Percentiles rank a stretch among this genome's conserved stretches.
Evolutionary conservation across 2,113 vertebrate genomes (phyloP).

Genomic region (Oriolus oriolus): DNA sequence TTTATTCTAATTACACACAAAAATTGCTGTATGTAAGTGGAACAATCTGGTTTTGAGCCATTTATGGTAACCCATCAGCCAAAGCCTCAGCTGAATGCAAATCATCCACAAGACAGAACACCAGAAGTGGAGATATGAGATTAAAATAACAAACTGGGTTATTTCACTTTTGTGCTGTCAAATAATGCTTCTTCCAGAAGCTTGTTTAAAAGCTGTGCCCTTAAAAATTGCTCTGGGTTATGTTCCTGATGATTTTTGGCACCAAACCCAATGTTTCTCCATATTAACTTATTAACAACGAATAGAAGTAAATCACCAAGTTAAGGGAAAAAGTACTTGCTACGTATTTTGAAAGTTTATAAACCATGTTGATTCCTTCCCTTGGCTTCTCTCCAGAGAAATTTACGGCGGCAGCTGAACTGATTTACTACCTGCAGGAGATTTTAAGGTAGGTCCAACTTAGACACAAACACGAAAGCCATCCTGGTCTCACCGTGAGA

Average conservation of each 20-base stretch:
- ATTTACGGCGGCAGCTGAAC: background rate
- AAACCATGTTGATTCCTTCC: slow-evolving; percentile 35
- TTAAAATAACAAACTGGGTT: slow-evolving; percentile 54
- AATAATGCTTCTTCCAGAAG: slow-evolving; percentile 67
- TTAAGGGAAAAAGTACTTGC: slow-evolving; percentile 31
- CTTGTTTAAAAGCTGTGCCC: slow-evolving; percentile 64
- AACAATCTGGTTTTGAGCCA: slow-evolving; percentile 19
- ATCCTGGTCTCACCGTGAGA: background rate
- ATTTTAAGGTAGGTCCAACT: slow-evolving; percentile 11
- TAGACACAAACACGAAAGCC: background rate
- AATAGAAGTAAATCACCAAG: slow-evolving; percentile 61
- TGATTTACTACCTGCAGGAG: slow-evolving; percentile 34
- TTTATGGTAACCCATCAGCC: slow-evolving; percentile 8
- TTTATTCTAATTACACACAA: background rate
- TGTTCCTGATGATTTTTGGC: slow-evolving; percentile 70
- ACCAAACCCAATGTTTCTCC: slow-evolving; percentile 53
- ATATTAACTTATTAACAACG: slow-evolving; percentile 59
- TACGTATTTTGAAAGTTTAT: slow-evolving; percentile 44
- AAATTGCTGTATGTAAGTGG: background rate
- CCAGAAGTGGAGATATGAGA: slow-evolving; percentile 41
- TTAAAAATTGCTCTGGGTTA: slow-evolving; percentile 66
- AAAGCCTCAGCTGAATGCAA: slow-evolving; percentile 30
- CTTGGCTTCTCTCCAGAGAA: slow-evolving; percentile 21
- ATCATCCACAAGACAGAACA: slow-evolving; percentile 12
- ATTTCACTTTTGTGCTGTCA: slow-evolving; percentile 63